Percentiles rank a stretch among this genome's conserved stretches.
phyloP scores from a whole-genome alignment of 2,888 invertebrate genomes.

The Biston betularia region DNA sequence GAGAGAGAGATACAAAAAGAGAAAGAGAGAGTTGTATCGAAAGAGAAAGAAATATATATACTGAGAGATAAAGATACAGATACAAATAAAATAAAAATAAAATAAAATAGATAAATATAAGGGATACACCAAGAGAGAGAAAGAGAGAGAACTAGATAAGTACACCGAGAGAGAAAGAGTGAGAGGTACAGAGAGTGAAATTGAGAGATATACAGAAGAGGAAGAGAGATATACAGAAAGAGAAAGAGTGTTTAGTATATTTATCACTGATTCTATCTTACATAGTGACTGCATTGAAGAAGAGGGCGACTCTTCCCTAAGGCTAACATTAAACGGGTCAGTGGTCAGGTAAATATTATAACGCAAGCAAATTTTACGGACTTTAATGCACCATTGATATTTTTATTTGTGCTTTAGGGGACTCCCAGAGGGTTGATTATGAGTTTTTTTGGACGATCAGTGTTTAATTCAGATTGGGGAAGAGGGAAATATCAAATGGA shows the following conservation, averaged over 20 bases:
- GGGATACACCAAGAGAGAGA: no score
- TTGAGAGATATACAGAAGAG: no score
- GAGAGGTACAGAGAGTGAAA: no score
- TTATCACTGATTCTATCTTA: slow-evolving; percentile 12
- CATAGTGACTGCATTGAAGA: slow-evolving; percentile 57
- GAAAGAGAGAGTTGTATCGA: no score
- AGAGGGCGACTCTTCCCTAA: slow-evolving; percentile 67
- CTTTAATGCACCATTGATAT: slow-evolving; percentile 82
- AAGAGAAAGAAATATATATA: no score
- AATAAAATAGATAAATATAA: no score
- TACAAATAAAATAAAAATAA: no score
- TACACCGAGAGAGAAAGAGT: no score
- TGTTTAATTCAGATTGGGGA: neutral
- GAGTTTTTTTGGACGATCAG: neutral
- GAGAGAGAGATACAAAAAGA: no score
- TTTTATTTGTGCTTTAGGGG: slow-evolving; percentile 49
- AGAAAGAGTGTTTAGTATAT: neutral
- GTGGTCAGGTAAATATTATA: slow-evolving; percentile 82
- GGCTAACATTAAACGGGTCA: slow-evolving; percentile 79
- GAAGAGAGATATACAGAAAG: no score
- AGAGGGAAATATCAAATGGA: neutral
- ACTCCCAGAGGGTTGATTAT: slow-evolving; percentile 14
- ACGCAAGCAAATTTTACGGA: slow-evolving; percentile 81
- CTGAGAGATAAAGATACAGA: no score
- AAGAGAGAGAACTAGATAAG: no score